phyloP scores from a whole-genome alignment of 1,140 invertebrate genomes.

The Macrotrachela quadricornifera region DNA sequence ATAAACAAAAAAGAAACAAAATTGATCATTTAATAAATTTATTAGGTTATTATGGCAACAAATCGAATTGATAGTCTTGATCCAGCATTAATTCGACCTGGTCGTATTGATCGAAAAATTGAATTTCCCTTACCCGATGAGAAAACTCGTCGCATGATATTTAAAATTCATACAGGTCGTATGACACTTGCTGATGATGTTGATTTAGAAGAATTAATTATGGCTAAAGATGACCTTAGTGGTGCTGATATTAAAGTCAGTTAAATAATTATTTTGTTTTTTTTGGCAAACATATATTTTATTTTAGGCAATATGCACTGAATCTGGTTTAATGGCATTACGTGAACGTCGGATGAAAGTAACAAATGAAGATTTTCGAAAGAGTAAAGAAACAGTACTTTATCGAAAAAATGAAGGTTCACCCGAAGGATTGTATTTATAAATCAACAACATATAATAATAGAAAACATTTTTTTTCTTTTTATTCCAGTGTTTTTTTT shows the following conservation, averaged over 20 bases:
- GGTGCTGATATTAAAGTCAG: conserved; percentile 61
- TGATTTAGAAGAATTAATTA: conserved; percentile 86
- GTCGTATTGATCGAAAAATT: conserved; percentile 95
- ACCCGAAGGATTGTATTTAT: conserved; percentile 92
- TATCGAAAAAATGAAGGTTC: conserved; percentile 98
- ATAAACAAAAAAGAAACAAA: no score
- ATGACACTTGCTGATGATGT: conserved; percentile 96
- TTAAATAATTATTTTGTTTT: not conserved
- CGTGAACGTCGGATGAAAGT: conserved; percentile 96
- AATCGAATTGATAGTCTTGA: conserved; percentile 97
- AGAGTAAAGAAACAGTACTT: conserved; percentile 95
- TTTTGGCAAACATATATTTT: not conserved
- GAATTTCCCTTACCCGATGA: conserved; percentile 98
- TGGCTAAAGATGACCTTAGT: conserved; percentile 97
- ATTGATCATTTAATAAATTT: no score
- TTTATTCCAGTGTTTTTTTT: no score
- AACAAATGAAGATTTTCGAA: conserved; percentile 95
- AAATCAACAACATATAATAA: conserved; percentile 19
- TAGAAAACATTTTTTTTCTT: no score
- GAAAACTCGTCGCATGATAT: conserved; percentile 91
- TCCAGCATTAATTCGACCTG: conserved; percentile 89
- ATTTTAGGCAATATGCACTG: conserved; percentile 88
- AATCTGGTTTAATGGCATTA: conserved; percentile 88
- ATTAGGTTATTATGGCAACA: conserved; percentile 68
- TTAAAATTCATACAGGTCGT: conserved; percentile 87